Evolutionary conservation across 2,888 invertebrate genomes (phyloP).

Genomic region (Osmoderma eremita): DNA sequence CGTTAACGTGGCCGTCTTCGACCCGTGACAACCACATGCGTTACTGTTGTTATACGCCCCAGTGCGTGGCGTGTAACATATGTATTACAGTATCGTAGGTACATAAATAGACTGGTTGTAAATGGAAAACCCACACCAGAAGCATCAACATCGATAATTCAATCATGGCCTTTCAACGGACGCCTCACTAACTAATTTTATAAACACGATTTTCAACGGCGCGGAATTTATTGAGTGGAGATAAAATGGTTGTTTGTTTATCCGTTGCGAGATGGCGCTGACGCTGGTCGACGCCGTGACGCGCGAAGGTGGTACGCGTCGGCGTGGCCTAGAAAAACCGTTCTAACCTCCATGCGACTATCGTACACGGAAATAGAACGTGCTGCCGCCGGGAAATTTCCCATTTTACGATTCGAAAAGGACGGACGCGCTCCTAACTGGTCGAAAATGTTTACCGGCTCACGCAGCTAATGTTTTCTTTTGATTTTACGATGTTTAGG

Average conservation of each 20-base stretch:
- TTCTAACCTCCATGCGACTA: too few relatives aligned
- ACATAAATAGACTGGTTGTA: too few relatives aligned
- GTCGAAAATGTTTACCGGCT: too few relatives aligned
- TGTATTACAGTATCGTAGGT: too few relatives aligned
- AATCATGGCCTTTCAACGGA: constrained; percentile 36
- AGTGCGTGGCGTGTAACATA: too few relatives aligned
- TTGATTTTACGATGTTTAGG: too few relatives aligned
- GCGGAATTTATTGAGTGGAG: constrained; percentile 35
- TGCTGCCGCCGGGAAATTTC: too few relatives aligned
- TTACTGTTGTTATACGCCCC: background rate
- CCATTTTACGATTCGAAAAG: too few relatives aligned
- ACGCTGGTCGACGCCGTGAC: background rate
- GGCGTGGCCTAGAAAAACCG: constrained; percentile 28
- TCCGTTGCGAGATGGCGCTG: constrained; percentile 27
- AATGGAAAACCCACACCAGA: background rate
- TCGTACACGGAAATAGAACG: too few relatives aligned
- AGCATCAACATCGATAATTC: constrained; percentile 29
- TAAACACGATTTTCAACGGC: constrained; percentile 37
- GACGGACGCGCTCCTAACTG: too few relatives aligned
- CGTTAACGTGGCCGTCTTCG: constrained; percentile 8
- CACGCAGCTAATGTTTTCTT: too few relatives aligned
- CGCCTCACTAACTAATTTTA: constrained; percentile 37
- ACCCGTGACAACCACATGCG: background rate
- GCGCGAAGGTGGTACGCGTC: constrained; percentile 14
- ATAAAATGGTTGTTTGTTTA: constrained; percentile 37